Evolutionary conservation across 2,888 invertebrate species (phyloP).

Genomic region (Erynnis tages): DNA sequence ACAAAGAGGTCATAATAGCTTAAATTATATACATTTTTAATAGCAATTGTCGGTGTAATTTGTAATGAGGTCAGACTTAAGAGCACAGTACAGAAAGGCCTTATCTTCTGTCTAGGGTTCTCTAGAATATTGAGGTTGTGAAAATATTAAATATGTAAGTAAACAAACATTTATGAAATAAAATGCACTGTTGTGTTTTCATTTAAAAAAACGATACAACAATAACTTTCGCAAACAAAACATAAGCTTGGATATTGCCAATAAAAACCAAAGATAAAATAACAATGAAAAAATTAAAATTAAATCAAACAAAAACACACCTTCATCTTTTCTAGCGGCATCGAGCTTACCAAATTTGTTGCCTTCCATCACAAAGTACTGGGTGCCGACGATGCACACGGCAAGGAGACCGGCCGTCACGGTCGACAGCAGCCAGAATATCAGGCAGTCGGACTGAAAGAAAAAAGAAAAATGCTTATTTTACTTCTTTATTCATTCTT

Average conservation of each 20-base stretch:
- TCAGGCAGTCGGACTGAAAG: constrained; percentile 83
- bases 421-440: constrained; percentile 84
- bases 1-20: too few relatives aligned
- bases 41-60: too few relatives aligned
- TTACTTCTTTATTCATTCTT: too few relatives aligned
- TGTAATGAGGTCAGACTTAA: too few relatives aligned
- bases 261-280: too few relatives aligned
- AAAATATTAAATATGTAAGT: not conserved
- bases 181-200: constrained; percentile 10
- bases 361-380: constrained; percentile 85
- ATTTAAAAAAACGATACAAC: constrained; percentile 8
- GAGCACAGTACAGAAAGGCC: too few relatives aligned
- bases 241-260: too few relatives aligned
- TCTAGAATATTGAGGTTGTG: too few relatives aligned
- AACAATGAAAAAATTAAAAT: constrained; percentile 42
- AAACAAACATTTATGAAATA: too few relatives aligned
- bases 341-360: constrained; percentile 82
- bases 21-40: too few relatives aligned
- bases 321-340: constrained; percentile 68
- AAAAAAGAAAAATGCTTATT: constrained; percentile 37
- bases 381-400: constrained; percentile 84
- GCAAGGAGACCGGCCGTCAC: constrained; percentile 83
- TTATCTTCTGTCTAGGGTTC: too few relatives aligned
- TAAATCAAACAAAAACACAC: constrained; percentile 64
- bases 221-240: too few relatives aligned